These are phyloP conservation scores for Heliothis subflexa DNA, from an alignment of 1,140 invertebrate species.

Conservation along the genomic window DNA sequence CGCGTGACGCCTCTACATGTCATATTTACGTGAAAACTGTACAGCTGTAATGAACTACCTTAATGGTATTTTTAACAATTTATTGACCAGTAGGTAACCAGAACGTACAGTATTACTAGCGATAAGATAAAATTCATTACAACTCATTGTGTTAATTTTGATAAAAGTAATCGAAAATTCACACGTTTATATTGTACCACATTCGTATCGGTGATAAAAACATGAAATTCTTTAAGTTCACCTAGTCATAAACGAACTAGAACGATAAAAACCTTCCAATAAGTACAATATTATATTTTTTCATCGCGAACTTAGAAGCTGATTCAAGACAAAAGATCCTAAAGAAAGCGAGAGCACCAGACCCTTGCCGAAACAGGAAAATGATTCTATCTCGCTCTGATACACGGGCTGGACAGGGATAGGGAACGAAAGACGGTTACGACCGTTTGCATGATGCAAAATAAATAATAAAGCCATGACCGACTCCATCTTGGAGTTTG, in stretches of 20 bases:
- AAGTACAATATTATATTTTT: constrained; percentile 16
- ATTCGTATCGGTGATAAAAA: constrained; percentile 35
- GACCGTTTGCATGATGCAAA: constrained; percentile 75
- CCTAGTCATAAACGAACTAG: constrained; percentile 12
- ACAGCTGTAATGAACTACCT: neutral
- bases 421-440: constrained; percentile 75
- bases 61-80: constrained; percentile 15
- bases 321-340: constrained; percentile 32
- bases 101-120: constrained; percentile 11
- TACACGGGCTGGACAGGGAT: constrained; percentile 65
- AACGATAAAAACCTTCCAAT: constrained; percentile 14
- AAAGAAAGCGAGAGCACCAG: constrained; percentile 45
- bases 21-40: constrained; percentile 3
- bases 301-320: constrained; percentile 6
- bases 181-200: constrained; percentile 36
- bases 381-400: constrained; percentile 66
- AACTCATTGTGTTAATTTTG: constrained; percentile 40
- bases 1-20: constrained; percentile 2
- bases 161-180: constrained; percentile 39
- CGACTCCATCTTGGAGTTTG: constrained; percentile 70
- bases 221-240: constrained; percentile 30
- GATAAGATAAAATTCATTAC: constrained; percentile 46
- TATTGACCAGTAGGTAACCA: constrained; percentile 21
- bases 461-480: constrained; percentile 77
- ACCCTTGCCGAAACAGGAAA: constrained; percentile 74